Evolutionary conservation across 2,888 invertebrate species (phyloP), one percentile per base, ranked within the genome.

Genomic region (Lobophora halterata): DNA sequence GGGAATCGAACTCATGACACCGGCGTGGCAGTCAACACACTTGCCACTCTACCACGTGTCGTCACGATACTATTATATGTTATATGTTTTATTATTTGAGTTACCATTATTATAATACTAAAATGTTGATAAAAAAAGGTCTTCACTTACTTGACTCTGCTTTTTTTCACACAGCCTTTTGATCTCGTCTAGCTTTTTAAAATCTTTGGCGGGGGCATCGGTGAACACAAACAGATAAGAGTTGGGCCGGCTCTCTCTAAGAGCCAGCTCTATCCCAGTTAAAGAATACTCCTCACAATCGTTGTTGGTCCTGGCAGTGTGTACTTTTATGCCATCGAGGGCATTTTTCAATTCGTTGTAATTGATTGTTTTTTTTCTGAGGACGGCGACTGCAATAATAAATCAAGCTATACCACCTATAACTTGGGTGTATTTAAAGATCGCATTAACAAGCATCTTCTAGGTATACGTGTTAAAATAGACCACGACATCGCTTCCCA

Each of bases 211-310:
- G 6, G 34, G 38, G 0, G 59, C 59, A 21, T 62, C 61, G 2
- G 61, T 62, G 9, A 58, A 58, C 0, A 62, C 56, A 5, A 35
- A 61, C 0, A 61, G 26, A 2, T 47, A 41, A 0, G 62, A 61
- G 1, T 39, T 49, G 3, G 44, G 45, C 6, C 17, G 32, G 29
- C 61, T 58, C 0, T 40, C 28, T 14, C 21, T n/a, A 5, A 55
- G 32, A 6, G 43, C 49, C 3, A n/a, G 9, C 29, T 49, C 21
- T 6, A 54, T 46, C 5, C 52, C 56, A 1, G 37, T 12, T 14
- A 57, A 12, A 1, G 51, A 29, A 29, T 36, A 41, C 33, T 54
- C 55, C 2, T 34, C 34, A 30, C 55, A 55, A 1, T 53, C 51
- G 8, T 0, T 0, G 7, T 49, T 52, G 1, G n/a, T n/a, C n/a